Conservation (phyloP, 2,888 invertebrate species). For the Drosophila demipolita region DNA sequence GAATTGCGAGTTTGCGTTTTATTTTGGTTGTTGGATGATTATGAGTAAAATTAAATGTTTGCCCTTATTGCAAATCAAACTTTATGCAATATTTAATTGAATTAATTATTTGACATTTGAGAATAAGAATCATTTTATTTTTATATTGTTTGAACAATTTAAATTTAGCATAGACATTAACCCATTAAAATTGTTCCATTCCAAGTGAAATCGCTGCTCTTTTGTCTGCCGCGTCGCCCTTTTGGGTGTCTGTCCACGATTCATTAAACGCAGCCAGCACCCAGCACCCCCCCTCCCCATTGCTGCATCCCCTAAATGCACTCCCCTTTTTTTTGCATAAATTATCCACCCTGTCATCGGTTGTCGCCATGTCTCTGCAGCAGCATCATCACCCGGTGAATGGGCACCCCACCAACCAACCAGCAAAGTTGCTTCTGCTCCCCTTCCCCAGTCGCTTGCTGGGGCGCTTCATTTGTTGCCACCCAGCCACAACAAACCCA, state of each 20-base stretch:
- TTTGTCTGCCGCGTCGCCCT: constrained; percentile 1
- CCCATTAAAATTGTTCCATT: neutral
- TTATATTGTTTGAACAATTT: neutral
- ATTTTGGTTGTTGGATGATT: neutral
- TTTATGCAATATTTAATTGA: neutral
- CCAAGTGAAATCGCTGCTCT: neutral
- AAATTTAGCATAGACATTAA: neutral
- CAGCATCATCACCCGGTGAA: constrained; percentile 4
- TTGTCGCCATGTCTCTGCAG: constrained; percentile 39
- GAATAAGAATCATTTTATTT: neutral
- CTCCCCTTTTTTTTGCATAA: constrained; percentile 45
- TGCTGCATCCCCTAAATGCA: constrained; percentile 2
- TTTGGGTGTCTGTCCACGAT: constrained; percentile 20
- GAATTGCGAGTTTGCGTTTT: constrained; percentile 10
- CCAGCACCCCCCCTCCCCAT: neutral
- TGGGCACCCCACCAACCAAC: neutral
- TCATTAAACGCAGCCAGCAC: constrained; percentile 36
- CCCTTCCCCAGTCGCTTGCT: constrained; percentile 22
- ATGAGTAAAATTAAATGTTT: neutral
- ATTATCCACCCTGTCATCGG: constrained; percentile 68
- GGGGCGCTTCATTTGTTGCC: constrained; percentile 66
- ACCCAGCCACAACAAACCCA: neutral
- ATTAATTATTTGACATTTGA: neutral
- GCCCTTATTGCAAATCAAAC: neutral
- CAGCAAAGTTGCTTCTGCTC: constrained; percentile 5